Base-by-base conservation (phyloP, 2,113 vertebrate species). In the Megaleporinus macrocephalus region DNA sequence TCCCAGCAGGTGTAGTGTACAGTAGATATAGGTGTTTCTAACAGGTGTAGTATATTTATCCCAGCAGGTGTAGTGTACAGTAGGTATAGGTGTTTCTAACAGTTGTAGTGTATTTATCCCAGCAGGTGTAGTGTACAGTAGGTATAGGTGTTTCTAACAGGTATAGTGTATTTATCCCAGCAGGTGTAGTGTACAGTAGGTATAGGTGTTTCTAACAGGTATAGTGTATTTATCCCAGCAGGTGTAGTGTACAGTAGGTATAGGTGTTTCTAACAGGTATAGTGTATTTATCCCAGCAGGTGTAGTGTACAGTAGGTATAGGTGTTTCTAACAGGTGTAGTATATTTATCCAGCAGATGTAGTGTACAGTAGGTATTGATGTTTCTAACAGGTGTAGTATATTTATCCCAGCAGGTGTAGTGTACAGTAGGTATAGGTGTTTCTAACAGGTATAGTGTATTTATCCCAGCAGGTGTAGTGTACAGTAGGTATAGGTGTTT, bases 371-470 rank as follows among this genome's bases (percentile, higher is more conserved):
- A 0, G 53, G 41, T 62, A 24, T 81, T 20, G 27, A 10, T 74
- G 69, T 26, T 13, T 7, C 12, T 33, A 20, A 33, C 26, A 16
- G 30, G 20, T 22, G 20, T 26, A 51, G 27, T 24, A 26, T 59
- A 18, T 55, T 68, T 61, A 13, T 89, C 97, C 96, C 98, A 97
- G 84, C 93, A 97, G 74, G 97, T 98, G 84, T 98, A 36, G 3
- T 3, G 36, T 36, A 36, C 3, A 36, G 36, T 36, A 61, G 4
- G 59, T 20, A 18, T 61, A 26, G 5, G 3, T 61, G 20, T 24
- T 10, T 1, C 24, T n/a, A 7, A 59, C 55, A 24, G 59, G 49
- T 51, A 15, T 24, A 26, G 59, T 24, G 26, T 26, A 26, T 1
- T 27, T 30, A 24, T 69, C 24, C 4, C 11, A 1, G 10, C 41